Evolutionary conservation across 1,140 invertebrate genomes (phyloP).

Genomic region (Argopecten irradians): DNA sequence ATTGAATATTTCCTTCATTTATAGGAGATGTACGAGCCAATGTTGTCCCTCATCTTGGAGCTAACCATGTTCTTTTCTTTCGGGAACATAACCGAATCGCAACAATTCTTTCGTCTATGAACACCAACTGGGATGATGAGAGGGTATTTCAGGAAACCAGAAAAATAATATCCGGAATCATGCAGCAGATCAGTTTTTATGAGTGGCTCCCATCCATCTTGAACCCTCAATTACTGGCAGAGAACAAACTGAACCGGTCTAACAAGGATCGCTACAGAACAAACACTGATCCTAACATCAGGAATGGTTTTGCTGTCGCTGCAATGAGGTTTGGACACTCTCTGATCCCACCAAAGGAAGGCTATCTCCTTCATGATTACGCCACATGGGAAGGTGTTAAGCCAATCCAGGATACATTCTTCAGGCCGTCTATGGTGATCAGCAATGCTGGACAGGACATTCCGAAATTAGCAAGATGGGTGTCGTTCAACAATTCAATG

Average conservation of each 20-base stretch:
- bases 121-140: neutral
- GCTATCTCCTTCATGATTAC: conserved; percentile 41
- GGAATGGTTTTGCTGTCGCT: conserved; percentile 31
- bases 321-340: conserved; percentile 53
- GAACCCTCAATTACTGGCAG: neutral
- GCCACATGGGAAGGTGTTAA: neutral
- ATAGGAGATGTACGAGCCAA: conserved; percentile 33
- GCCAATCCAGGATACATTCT: conserved; percentile 44
- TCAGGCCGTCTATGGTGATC: conserved; percentile 44
- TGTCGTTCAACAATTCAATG: conserved; percentile 34
- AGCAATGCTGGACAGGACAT: conserved; percentile 28
- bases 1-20: too few relatives aligned
- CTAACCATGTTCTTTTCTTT: conserved; percentile 15
- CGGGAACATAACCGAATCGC: conserved; percentile 37
- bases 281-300: neutral
- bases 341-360: conserved; percentile 44
- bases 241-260: neutral
- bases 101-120: neutral
- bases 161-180: conserved; percentile 28
- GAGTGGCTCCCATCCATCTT: conserved; percentile 26
- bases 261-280: neutral
- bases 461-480: conserved; percentile 45
- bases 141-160: conserved; percentile 29
- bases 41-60: conserved; percentile 29
- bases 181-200: conserved; percentile 32